phyloP scores from a whole-genome alignment of 2,888 invertebrate genomes.

The Microlaimidae sp. region DNA sequence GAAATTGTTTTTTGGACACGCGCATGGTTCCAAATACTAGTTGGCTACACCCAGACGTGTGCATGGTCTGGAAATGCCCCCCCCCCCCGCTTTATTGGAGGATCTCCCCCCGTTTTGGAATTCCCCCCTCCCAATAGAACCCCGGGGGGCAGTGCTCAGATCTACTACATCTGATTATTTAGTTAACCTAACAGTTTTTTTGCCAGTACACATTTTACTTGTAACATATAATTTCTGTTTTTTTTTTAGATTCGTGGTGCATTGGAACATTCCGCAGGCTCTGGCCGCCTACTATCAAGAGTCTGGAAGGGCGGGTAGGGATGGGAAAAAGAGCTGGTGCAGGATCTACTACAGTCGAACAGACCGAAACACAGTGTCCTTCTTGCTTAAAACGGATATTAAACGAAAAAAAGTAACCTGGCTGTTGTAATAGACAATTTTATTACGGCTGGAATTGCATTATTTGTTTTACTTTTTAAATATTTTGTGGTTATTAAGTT shows the following conservation, averaged over 20 bases:
- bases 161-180: too few relatives aligned
- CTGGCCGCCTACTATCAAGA: constrained; percentile 92
- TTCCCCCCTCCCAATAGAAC: too few relatives aligned
- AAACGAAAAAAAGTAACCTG: constrained; percentile 3
- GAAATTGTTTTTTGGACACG: too few relatives aligned
- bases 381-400: constrained; percentile 56
- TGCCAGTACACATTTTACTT: too few relatives aligned
- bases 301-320: constrained; percentile 85
- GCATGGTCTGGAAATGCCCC: too few relatives aligned
- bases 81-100: too few relatives aligned
- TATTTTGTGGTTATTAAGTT: too few relatives aligned
- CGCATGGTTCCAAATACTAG: too few relatives aligned
- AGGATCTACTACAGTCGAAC: constrained; percentile 70
- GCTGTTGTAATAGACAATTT: not conserved
- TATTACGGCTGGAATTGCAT: constrained; percentile 4
- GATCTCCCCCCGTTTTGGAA: too few relatives aligned
- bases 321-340: constrained; percentile 70
- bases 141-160: too few relatives aligned
- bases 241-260: constrained; percentile 61
- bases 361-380: constrained; percentile 64
- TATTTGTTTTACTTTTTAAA: constrained; percentile 6
- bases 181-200: too few relatives aligned
- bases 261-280: constrained; percentile 88
- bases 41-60: too few relatives aligned
- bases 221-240: not conserved